Evolutionary conservation across 2,797 vertebrate species (phyloP).

Genomic region (Coreius guichenoti): DNA sequence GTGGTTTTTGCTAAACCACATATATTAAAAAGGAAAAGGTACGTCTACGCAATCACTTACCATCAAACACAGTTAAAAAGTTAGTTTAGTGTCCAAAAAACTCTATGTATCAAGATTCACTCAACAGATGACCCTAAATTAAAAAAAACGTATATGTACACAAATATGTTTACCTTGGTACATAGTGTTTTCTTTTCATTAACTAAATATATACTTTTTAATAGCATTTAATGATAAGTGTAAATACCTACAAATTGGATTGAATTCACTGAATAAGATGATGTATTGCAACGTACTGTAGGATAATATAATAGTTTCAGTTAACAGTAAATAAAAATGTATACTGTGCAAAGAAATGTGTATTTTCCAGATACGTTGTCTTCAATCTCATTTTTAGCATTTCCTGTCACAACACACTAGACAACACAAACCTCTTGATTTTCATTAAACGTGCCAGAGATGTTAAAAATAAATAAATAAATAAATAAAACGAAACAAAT

Average conservation of each 20-base stretch:
- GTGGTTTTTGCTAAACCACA: conserved; percentile 81
- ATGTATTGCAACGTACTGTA: conserved; percentile 15
- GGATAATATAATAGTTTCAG: not conserved
- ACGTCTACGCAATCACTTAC: conserved; percentile 53
- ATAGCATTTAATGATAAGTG: conserved; percentile 8
- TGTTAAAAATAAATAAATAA: conserved; percentile 69
- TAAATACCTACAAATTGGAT: not conserved
- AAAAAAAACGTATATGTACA: conserved; percentile 70
- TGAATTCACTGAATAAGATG: not conserved
- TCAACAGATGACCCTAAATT: not conserved
- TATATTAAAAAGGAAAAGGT: conserved; percentile 83
- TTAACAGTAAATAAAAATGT: conserved; percentile 38
- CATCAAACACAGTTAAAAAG: not conserved
- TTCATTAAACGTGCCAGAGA: conserved; percentile 71
- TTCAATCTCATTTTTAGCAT: conserved; percentile 70
- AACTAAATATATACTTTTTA: conserved; percentile 19
- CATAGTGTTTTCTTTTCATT: not conserved
- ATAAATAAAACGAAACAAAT: conserved; percentile 65
- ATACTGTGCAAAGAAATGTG: conserved; percentile 62
- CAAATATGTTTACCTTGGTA: conserved; percentile 77
- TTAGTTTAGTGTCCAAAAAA: not conserved
- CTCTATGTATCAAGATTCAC: not conserved
- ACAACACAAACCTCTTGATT: conserved; percentile 82
- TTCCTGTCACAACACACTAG: conserved; percentile 73
- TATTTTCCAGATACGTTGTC: conserved; percentile 76